phyloP scores from a whole-genome alignment of 2,888 invertebrate genomes.

The Flexamia atlantica region DNA sequence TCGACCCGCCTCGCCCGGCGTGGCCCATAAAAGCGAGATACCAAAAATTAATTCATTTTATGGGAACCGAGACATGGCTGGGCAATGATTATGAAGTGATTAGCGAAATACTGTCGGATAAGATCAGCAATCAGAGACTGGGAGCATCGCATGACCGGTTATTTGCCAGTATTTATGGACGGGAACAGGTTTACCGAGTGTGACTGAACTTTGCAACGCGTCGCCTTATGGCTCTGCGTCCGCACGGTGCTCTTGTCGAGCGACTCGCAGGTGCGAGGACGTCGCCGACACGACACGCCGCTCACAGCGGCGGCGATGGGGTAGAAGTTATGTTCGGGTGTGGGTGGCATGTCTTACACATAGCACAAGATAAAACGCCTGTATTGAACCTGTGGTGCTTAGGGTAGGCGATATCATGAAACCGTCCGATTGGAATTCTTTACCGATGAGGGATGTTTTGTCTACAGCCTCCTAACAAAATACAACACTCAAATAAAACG shows the following conservation, averaged over 20 bases:
- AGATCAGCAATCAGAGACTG: conserved; percentile 40
- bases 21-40: conserved; percentile 5
- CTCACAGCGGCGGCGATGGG: no score
- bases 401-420: no score
- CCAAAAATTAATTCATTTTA: conserved; percentile 35
- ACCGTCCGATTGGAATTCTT: no score
- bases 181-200: conserved; percentile 43
- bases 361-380: no score
- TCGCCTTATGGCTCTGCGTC: conserved; percentile 28
- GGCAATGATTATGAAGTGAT: conserved; percentile 32
- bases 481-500: no score
- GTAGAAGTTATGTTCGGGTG: background rate
- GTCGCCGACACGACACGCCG: background rate
- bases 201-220: conserved; percentile 43
- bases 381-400: no score
- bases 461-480: no score
- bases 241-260: no score
- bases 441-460: no score
- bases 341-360: no score
- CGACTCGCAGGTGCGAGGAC: no score
- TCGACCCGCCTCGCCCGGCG: background rate
- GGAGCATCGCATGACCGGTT: conserved; percentile 21
- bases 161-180: conserved; percentile 25
- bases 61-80: conserved; percentile 5
- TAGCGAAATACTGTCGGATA: conserved; percentile 32